phyloP scores from a whole-genome alignment of 1,140 invertebrate species.

The Helicoverpa armigera region DNA sequence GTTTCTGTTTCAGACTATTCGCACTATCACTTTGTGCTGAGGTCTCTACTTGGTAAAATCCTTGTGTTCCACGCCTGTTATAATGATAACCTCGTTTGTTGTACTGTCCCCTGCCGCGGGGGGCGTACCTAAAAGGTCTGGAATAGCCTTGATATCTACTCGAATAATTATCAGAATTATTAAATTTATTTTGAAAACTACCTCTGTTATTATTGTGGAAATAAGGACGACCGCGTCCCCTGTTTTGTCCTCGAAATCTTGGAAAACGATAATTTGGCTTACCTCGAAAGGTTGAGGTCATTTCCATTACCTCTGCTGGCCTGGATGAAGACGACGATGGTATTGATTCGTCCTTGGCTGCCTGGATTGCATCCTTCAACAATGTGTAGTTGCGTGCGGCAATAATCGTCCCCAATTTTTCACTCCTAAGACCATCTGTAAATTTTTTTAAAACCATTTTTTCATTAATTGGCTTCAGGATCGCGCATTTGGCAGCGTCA shows the following conservation, averaged over 20 bases:
- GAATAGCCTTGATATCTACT: neutral
- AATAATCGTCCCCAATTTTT: constrained; percentile 14
- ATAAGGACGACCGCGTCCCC: too few relatives aligned
- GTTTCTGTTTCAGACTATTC: too few relatives aligned
- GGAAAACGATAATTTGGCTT: neutral
- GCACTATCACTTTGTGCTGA: too few relatives aligned
- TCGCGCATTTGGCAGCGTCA: neutral
- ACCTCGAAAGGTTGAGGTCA: too few relatives aligned
- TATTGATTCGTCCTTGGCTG: too few relatives aligned
- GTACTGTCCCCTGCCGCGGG: neutral
- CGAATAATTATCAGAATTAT: neutral
- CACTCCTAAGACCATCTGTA: constrained; percentile 33
- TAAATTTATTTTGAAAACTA: neutral
- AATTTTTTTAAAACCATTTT: constrained; percentile 28
- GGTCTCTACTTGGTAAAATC: too few relatives aligned
- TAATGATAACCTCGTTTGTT: too few relatives aligned
- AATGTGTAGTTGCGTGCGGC: too few relatives aligned
- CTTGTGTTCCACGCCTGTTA: too few relatives aligned
- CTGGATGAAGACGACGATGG: too few relatives aligned
- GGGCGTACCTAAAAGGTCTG: neutral
- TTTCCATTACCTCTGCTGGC: too few relatives aligned
- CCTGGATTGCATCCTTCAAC: too few relatives aligned
- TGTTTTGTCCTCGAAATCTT: neutral
- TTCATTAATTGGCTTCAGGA: constrained; percentile 44
- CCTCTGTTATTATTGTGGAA: neutral